phyloP scores from a whole-genome alignment of 1,140 invertebrate species.

The Acyrthosiphon pisum region DNA sequence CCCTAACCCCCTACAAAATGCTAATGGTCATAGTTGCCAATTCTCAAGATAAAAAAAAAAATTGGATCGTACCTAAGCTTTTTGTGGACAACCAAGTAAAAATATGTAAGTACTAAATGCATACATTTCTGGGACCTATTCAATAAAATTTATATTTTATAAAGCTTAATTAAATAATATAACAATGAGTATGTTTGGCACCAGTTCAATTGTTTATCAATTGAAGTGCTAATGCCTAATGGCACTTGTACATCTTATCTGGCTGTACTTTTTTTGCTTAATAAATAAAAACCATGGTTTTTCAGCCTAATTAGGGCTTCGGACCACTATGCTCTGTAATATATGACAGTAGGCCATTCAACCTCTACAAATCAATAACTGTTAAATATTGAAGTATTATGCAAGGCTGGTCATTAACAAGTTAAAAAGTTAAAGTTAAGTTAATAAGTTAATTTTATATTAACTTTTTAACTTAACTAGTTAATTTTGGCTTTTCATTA shows the following conservation, averaged over 20 bases:
- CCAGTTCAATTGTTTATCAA: background rate
- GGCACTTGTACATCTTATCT: background rate
- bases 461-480: no score
- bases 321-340: no score
- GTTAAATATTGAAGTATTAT: background rate
- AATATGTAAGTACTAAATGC: background rate
- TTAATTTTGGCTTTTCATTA: no score
- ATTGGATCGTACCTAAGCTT: background rate
- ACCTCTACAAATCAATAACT: background rate
- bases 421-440: no score
- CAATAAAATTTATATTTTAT: background rate
- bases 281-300: no score
- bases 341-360: background rate
- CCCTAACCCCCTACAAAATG: no score
- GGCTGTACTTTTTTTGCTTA: no score
- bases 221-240: background rate
- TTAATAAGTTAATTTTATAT: no score
- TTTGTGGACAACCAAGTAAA: background rate
- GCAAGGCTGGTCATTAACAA: no score
- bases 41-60: no score
- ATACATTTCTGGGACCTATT: background rate
- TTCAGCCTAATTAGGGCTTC: no score
- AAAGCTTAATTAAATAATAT: background rate
- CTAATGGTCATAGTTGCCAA: no score
- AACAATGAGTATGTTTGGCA: background rate